Evolutionary conservation across 2,888 invertebrate species (phyloP), one percentile per base, ranked within the genome.

Genomic region (Brenthis ino): DNA sequence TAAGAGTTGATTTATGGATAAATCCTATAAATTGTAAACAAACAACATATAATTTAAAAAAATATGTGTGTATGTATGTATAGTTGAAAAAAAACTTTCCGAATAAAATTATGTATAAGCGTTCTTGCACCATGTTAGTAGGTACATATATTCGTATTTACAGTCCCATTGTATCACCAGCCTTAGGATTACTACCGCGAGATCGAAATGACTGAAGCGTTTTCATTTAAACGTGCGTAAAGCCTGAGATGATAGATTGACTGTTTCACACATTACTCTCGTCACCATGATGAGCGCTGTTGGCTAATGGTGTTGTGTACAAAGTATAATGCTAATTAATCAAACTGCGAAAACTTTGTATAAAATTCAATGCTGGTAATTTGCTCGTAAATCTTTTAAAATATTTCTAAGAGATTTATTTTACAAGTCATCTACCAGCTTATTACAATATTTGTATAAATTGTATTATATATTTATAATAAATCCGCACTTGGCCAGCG

Each of bases 191-290:
- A 16, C 50, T 58, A 20, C 53, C 37, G 33, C 37, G 37, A 53
- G 33, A 63, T 37, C 33, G 37, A 63, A 53, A 14, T 16, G 33
- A 14, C 20, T 20, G 37, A 37, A 63, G 37, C 53, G 8, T 63
- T 53, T 53, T 63, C 51, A 63, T 60, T 60, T 53, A 63, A 63
- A 54, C 53, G 53, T 16, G 63, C 63, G 63, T 63, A 63, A 51
- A 53, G 53, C 51, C 51, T 53, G 51, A 51, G 51, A 63, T 63
- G 63, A 63, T 63, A 63, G 63, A 63, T 63, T 50, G 28, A 60
- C 50, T 50, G 60, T 28, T 50, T 50, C 28, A 28, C 60, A 12
- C 28, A 50, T 20, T 50, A 28, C 28, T 60, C 60, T 33, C 48
- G 60, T 60, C 60, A 60, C 50, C 60, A 13, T 60, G 60, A 60